A percentile compares a stretch with the other conserved stretches of the same genome.
Evolutionary conservation across 2,888 invertebrate genomes (phyloP).

Genomic region (Autographa pulchrina): DNA sequence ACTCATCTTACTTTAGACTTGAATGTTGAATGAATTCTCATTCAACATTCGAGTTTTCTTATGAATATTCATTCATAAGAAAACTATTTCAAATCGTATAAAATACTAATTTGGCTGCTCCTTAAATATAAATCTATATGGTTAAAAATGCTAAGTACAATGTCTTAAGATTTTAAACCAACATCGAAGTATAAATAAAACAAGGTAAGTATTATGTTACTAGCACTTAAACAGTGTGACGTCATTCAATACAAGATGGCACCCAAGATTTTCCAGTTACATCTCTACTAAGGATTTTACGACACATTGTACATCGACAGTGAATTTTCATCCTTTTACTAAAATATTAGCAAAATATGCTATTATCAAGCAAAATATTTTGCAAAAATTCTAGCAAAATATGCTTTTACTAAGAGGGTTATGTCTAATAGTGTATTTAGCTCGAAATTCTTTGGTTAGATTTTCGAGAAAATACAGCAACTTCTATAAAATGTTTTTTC

Average conservation of each 20-base stretch:
- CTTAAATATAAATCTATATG: too few species aligned
- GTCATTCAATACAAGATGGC: constrained; percentile 4
- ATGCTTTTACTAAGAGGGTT: background rate
- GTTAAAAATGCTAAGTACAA: background rate
- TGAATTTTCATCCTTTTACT: background rate
- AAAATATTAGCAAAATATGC: too few species aligned
- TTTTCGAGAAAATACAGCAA: background rate
- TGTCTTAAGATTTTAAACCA: background rate
- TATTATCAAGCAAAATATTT: too few species aligned
- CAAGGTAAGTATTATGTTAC: background rate
- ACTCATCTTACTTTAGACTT: too few species aligned
- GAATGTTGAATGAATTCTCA: too few species aligned
- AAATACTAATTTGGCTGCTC: too few species aligned
- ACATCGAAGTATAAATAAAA: background rate
- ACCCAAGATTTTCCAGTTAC: background rate
- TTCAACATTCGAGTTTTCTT: too few species aligned
- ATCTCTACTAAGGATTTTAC: background rate
- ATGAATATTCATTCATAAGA: too few species aligned
- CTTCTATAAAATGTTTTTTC: too few species aligned
- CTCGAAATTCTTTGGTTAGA: background rate
- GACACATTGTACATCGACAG: background rate
- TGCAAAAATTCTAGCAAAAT: background rate
- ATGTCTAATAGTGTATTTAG: background rate
- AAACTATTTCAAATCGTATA: too few species aligned
- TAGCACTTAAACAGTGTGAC: too few species aligned